Evolutionary conservation across 1,140 invertebrate species (phyloP).

Genomic region (Zaprionus capensis): DNA sequence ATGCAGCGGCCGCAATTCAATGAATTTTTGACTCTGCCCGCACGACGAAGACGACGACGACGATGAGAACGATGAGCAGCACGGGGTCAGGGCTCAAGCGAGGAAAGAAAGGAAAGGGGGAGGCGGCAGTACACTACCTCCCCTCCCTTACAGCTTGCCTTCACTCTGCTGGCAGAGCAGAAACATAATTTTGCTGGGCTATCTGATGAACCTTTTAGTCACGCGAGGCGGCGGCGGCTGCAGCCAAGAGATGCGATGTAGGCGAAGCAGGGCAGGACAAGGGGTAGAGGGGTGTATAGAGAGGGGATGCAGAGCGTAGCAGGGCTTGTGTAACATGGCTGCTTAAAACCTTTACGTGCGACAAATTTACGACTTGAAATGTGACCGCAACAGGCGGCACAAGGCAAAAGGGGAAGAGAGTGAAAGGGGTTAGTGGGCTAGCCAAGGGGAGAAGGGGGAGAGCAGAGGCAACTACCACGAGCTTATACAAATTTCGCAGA

Average conservation of each 20-base stretch:
- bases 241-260: neutral
- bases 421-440: neutral
- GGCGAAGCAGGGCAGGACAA: neutral
- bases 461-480: no score
- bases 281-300: neutral
- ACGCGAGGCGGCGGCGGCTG: constrained; percentile 30
- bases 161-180: constrained; percentile 6
- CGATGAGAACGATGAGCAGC: neutral
- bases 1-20: constrained; percentile 82
- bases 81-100: neutral
- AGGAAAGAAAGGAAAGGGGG: neutral
- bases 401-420: constrained; percentile 6
- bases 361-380: constrained; percentile 82
- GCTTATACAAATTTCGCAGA: constrained; percentile 33
- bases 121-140: neutral
- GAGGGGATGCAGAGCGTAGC: neutral
- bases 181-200: constrained; percentile 70
- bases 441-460: no score
- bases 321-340: constrained; percentile 58
- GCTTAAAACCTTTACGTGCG: constrained; percentile 82
- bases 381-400: constrained; percentile 60
- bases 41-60: constrained; percentile 20
- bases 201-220: constrained; percentile 81
- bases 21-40: constrained; percentile 75
- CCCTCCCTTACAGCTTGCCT: neutral